Conservation (phyloP, 92 coral and sea anemone species). For the Epizoanthus illoricatus region DNA sequence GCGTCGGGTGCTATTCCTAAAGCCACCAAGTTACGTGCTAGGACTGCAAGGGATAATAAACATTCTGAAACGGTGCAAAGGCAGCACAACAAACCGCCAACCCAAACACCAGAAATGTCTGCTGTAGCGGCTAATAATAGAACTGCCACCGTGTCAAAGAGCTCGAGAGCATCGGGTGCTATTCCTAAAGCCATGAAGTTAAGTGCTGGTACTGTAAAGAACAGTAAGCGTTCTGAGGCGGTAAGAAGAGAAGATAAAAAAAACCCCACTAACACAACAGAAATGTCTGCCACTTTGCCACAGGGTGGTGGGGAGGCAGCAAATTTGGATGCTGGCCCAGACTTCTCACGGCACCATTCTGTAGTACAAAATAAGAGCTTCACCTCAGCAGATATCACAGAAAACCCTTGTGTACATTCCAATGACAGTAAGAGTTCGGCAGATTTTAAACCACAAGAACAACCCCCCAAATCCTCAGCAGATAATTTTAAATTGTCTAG, state of each 20-base stretch:
- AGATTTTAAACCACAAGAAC: neutral
- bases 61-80: no score
- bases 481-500: neutral
- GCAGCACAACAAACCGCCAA: neutral
- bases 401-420: neutral
- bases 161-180: no score
- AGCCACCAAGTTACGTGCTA: no score
- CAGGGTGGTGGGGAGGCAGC: neutral
- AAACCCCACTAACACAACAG: neutral
- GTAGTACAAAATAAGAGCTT: neutral
- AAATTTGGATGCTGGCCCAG: neutral
- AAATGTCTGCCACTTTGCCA: neutral
- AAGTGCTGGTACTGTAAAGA: no score
- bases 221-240: no score
- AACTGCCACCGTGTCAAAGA: no score
- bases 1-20: no score
- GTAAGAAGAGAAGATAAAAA: neutral
- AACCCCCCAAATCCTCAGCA: neutral
- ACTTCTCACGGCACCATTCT: neutral
- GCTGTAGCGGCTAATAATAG: no score
- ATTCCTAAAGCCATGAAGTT: no score
- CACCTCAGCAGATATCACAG: neutral
- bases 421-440: neutral
- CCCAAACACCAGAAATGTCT: no score
- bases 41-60: no score